Evolutionary conservation across 1,140 invertebrate species (phyloP), one percentile per base, ranked within the genome.

Genomic region (Protaetia brevitarsis): DNA sequence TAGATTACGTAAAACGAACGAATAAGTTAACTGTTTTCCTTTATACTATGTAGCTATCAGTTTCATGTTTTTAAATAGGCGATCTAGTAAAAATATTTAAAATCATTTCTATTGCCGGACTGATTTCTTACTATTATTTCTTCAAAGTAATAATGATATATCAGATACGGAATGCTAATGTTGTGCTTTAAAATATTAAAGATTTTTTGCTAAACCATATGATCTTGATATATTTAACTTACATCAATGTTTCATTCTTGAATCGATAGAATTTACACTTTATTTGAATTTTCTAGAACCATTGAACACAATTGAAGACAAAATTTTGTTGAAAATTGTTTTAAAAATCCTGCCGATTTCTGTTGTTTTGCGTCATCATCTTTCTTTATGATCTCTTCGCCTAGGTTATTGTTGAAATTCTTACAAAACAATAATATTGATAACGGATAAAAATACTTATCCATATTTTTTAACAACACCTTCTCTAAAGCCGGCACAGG

Each of bases 361-460:
- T 68, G 65, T 30, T 68, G 70, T 13, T 74, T 71, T 10, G 41
- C 26, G 1, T 73, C 65, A 27, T 51, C 51, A 13, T 66, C 62
- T 57, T 66, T 67, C 29, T 68, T 69, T 59, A 73, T 74, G 8
- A 66, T 65, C 13, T 74, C 65, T 27, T 73, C 72, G 16, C 76
- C 71, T n/a, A 74, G 72, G 8, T 70, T 63, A 62, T 74, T 73
- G 60, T 69, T 72, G 56, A 77, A 79, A 73, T 79, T 79, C 69
- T 78, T 80, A 73, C 79, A 79, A 70, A 81, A 80, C 6, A 82
- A 66, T 64, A 82, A 73, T 60, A 80, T 76, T 5, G 78, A 79
- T 23, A 82, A 70, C 5, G 79, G 79, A 72, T 80, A 80, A 70
- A 79, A 79, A 65, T 81, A 80, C 66, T 81, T 79, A 62, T 79